These are phyloP conservation scores for Embiotoca jacksoni DNA, from an alignment of 2,113 vertebrate species.

Conservation along the genomic window DNA sequence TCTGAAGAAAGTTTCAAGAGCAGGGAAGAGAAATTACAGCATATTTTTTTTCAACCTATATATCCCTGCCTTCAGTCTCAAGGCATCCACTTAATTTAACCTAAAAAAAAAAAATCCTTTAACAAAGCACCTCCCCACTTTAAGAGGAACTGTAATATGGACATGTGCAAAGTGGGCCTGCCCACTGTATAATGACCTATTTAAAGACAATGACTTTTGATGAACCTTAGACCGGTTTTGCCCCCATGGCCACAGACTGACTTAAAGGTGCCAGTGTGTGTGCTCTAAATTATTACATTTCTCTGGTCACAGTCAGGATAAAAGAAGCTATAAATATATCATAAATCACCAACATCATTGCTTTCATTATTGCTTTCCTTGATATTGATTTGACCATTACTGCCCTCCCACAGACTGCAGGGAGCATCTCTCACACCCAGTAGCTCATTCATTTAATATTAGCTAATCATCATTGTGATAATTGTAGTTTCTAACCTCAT, in stretches of 20 bases:
- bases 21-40: neutral
- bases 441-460: constrained; percentile 42
- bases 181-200: constrained; percentile 34
- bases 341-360: constrained; percentile 34
- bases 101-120: neutral
- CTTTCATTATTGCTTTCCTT: constrained; percentile 40
- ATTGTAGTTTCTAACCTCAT: constrained; percentile 59
- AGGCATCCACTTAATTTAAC: neutral
- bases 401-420: constrained; percentile 32
- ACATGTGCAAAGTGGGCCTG: constrained; percentile 13
- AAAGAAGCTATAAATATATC: constrained; percentile 15
- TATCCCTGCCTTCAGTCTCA: neutral
- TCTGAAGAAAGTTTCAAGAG: neutral
- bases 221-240: constrained; percentile 11
- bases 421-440: constrained; percentile 30
- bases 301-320: constrained; percentile 11
- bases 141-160: neutral
- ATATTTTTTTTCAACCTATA: neutral
- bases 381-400: constrained; percentile 58
- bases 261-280: neutral
- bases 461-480: constrained; percentile 43
- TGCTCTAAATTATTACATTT: constrained; percentile 15
- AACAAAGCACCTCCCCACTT: neutral
- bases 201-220: constrained; percentile 38
- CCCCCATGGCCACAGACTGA: neutral